Evolutionary conservation across 2,113 vertebrate genomes (phyloP), one percentile per base, ranked within the genome.

Genomic region (Spea bombifrons): DNA sequence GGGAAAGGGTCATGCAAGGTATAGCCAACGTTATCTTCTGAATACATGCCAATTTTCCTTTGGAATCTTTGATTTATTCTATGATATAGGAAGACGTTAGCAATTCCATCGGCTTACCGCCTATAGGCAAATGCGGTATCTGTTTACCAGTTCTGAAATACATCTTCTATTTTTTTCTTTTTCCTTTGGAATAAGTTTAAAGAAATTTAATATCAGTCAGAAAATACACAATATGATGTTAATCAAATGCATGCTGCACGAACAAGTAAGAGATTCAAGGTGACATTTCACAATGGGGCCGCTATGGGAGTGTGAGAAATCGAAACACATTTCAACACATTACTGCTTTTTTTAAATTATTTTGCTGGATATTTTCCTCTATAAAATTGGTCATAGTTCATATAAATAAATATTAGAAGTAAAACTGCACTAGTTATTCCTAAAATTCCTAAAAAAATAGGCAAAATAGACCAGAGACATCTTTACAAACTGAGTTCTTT

Each of bases 191-290:
- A 77, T 70, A 63, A 45, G 66, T 77, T 77, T 61, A 77, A 77
- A 77, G 75, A 46, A 77, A 50, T 46, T 70, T 48, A 43, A 77
- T 77, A 77, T 70, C 66, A 77, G 67, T 49, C 66, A 70, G 66
- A 77, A 77, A 77, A 77, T 43, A 70, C 75, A 77, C 66, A 77
- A 77, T 77, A 70, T 77, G 75, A 77, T 77, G 70, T 77, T 77
- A 77, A 70, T 77, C 66, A 77, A 70, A 63, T 43, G 55, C 66
- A 77, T 10, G 53, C 65, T 63, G 30, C 43, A 70, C 45, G 46
- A 70, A 52, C 48, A 67, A 61, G 66, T 63, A 30, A 9, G 50
- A 76, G 66, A 76, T 76, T 76, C 50, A 69, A 76, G 75, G 75
- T 76, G 66, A 76, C 67, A 77, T 70, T 70, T 77, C 44, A 70